Evolutionary conservation across 2,888 invertebrate genomes (phyloP), one percentile per base, ranked within the genome.

Genomic region (Plemyria rubiginata): DNA sequence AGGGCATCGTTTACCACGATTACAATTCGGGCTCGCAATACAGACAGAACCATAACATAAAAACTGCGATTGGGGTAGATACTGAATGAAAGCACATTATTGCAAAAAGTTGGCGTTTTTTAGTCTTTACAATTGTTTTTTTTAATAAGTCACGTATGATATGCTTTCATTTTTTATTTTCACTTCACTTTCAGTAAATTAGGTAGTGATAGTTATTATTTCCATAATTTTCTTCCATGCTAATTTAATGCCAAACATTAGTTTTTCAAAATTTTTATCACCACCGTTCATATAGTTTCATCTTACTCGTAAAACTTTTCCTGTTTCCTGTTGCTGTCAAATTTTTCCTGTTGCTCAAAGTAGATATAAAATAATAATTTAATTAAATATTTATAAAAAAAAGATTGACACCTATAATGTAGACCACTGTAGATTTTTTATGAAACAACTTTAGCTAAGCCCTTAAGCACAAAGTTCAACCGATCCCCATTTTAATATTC

Each of bases 401-500:
- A 16, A 13, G 4, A 16, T 2, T 45, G 16, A 16, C 16, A 16
- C 45, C 16, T 16, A 11, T 45, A 38, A 11, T 15, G 29, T 43
- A n/a, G n/a, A 38, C 32, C 43, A 13, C 48, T 56, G 13, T 51
- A 54, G 53, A 58, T 59, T 59, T 22, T 65, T 66, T 61, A 70
- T 60, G 43, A 58, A 70, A 54, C 62, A 67, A 67, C 58, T 67
- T 63, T 52, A 62, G 59, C 57, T 65, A 68, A 66, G 66, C 68
- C 60, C 65, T 68, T 61, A 46, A 66, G 62, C 57, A 60, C 60
- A 65, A 67, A 65, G 66, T 68, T 68, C 41, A 65, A 64, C 63
- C 46, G 62, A 54, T 54, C 49, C 56, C 43, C 49, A 67, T 70
- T 66, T 70, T 67, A 70, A 70, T 70, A 62, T 62, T 65, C 66